Evolutionary conservation across 2,797 vertebrate genomes (phyloP), one percentile per base, ranked within the genome.

Genomic region (Cichlasoma orientale): DNA sequence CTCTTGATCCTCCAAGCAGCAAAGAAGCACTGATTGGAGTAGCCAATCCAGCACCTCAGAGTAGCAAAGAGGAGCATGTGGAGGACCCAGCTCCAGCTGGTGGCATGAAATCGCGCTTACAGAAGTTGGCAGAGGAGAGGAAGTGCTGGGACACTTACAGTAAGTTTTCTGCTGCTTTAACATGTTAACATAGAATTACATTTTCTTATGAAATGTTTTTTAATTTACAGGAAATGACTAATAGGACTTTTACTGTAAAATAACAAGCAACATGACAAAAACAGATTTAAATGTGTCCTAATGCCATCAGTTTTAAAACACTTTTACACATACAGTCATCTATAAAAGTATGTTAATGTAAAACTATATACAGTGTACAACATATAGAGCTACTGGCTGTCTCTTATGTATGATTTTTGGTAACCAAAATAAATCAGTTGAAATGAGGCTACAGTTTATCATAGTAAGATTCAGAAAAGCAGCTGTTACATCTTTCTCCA

Each of bases 21-120:
- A 88, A 59, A 18, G 84, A 90, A 4, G 74, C 54, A 55, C 83
- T 85, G 54, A 58, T 1, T 47, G 27, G 5, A 10, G 10, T 78
- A 5, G 3, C 58, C 7, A 36, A 16, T 52, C 69, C 84, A 21
- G 68, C 41, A 8, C 55, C 2, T 10, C 75, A 84, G 21, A 85
- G 54, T 5, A 82, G 21, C 74, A 82, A n/a, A 36, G 86, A 78
- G 25, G 61, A 78, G 1, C n/a, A 10, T 7, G 41, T 36, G 56
- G 1, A 82, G 33, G 69, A 21, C 75, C 44, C 91, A 82, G 73
- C 83, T 68, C 86, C 92, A 55, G 41, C 88, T 3, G 29, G 81
- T 1, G 90, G 74, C 72, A 92, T 99, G 88, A 99, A 89, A 84
- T 96, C 95, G 2, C 97, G 98, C 7, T 96, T 99, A 82, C 97